Evolutionary conservation across 2,888 invertebrate genomes (phyloP).

Genomic region (Habroteleia sp.): DNA sequence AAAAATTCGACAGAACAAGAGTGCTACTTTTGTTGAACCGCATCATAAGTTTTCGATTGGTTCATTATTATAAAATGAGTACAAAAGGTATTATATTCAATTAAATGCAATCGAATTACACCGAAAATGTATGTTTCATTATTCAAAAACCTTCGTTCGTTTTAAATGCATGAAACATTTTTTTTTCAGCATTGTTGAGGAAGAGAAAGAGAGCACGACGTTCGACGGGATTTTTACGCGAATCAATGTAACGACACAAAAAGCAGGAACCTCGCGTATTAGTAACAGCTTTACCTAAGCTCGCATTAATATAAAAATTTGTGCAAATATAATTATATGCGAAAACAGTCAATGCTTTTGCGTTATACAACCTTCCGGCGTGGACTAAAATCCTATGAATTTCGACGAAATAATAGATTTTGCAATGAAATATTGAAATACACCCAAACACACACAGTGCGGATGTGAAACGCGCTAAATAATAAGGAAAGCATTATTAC

Average conservation of each 20-base stretch:
- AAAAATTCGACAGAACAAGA: too few species aligned
- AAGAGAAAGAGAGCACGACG: too few species aligned
- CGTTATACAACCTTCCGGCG: slow-evolving; percentile 33
- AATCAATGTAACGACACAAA: slow-evolving; percentile 15
- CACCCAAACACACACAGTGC: slow-evolving; percentile 33
- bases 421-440: slow-evolving; percentile 51
- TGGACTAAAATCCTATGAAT: slow-evolving; percentile 34
- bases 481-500: slow-evolving; percentile 38
- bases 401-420: slow-evolving; percentile 52
- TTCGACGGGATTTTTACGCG: not conserved
- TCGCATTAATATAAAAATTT: slow-evolving; percentile 23
- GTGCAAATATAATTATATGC: slow-evolving; percentile 48
- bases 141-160: slow-evolving; percentile 23
- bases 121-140: slow-evolving; percentile 37
- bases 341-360: slow-evolving; percentile 47
- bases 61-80: slow-evolving; percentile 41
- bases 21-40: too few species aligned
- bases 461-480: slow-evolving; percentile 26
- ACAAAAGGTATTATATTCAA: slow-evolving; percentile 47
- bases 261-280: slow-evolving; percentile 3
- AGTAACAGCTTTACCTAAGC: slow-evolving; percentile 21
- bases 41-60: slow-evolving; percentile 35
- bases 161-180: slow-evolving; percentile 14
- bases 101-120: slow-evolving; percentile 42
- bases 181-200: not conserved